Conservation (phyloP, 2,797 vertebrate genomes). For the Erithacus rubecula region DNA sequence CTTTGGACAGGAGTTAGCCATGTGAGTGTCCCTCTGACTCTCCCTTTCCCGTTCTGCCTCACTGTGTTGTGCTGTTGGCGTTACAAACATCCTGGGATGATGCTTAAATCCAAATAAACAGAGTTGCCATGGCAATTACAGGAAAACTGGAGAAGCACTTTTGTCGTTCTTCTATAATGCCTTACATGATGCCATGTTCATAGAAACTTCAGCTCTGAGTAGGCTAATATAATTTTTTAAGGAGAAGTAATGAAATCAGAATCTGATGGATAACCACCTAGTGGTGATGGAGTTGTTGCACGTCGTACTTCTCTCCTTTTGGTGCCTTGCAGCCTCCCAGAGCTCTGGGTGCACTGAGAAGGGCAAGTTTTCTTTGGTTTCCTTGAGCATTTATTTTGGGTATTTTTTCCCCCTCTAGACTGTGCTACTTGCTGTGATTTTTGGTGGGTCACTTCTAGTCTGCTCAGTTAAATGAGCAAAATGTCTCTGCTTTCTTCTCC, state of each 20-base stretch:
- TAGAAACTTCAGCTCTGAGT: neutral
- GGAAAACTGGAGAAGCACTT: neutral
- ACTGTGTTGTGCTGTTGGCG: neutral
- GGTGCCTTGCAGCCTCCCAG: neutral
- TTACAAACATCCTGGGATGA: neutral
- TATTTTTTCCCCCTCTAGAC: neutral
- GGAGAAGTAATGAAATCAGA: neutral
- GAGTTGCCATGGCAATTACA: conserved; percentile 26
- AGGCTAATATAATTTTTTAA: neutral
- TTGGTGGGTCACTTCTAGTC: neutral
- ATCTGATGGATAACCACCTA: neutral
- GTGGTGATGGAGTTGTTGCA: neutral
- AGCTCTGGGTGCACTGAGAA: neutral
- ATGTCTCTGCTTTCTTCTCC: neutral
- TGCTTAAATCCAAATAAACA: conserved; percentile 42
- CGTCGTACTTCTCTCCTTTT: neutral
- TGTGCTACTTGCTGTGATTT: neutral
- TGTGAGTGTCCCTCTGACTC: neutral
- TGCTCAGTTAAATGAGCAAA: neutral
- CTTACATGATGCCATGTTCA: neutral
- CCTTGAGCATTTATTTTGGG: neutral
- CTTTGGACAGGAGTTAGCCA: neutral
- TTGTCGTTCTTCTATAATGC: neutral
- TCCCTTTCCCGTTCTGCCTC: neutral
- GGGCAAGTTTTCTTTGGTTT: neutral